phyloP scores from a whole-genome alignment of 2,888 invertebrate genomes.

The Erannis defoliaria region DNA sequence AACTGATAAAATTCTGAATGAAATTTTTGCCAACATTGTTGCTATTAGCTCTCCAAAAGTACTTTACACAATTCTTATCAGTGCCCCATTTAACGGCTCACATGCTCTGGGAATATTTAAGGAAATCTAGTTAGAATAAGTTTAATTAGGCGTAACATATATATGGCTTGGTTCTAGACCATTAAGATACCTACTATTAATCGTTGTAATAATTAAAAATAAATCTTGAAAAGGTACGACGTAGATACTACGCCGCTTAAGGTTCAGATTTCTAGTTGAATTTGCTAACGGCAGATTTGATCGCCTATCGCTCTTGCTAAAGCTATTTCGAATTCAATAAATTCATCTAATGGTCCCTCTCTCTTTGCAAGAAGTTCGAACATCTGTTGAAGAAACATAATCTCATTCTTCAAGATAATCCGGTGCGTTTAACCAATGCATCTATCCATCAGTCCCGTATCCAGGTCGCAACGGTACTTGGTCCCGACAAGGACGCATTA shows the following conservation, averaged over 20 bases:
- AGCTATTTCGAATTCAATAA: too few species aligned
- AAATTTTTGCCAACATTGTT: constrained; percentile 24
- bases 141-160: too few species aligned
- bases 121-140: too few species aligned
- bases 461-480: constrained; percentile 33
- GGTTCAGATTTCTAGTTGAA: background rate
- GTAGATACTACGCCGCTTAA: background rate
- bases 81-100: too few species aligned
- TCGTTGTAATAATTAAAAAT: too few species aligned
- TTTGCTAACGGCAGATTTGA: too few species aligned
- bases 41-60: background rate
- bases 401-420: constrained; percentile 8
- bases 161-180: too few species aligned
- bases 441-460: constrained; percentile 26
- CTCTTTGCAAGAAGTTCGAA: background rate
- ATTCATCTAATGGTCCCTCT: background rate
- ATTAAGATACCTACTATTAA: too few species aligned
- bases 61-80: too few species aligned
- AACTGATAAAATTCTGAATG: constrained; percentile 31
- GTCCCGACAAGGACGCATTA: constrained; percentile 42
- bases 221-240: background rate
- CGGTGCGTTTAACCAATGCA: constrained; percentile 10
- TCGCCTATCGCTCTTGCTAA: too few species aligned
- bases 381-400: constrained; percentile 7
- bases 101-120: too few species aligned